Evolutionary conservation across 2,113 vertebrate species (phyloP).

Genomic region (Syngnathoides biaculeatus): DNA sequence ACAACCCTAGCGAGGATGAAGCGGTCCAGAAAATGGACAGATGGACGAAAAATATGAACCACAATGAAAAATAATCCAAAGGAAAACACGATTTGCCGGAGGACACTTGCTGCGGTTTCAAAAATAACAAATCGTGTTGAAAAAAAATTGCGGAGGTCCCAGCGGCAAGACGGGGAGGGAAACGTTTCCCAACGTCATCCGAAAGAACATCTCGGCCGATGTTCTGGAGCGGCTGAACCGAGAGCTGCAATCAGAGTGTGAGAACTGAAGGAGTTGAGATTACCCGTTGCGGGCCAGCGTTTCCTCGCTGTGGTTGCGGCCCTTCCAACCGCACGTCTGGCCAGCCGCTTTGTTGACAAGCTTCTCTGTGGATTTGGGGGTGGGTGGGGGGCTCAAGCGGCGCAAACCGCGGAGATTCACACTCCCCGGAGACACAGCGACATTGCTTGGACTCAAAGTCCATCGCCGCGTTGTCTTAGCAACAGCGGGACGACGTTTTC

Average conservation of each 20-base stretch:
- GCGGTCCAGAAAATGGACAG: no score
- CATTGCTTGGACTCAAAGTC: constrained; percentile 11
- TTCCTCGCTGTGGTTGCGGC: constrained; percentile 54
- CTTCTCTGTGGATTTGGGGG: constrained; percentile 37
- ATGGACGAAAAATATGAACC: no score
- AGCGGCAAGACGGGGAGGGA: not conserved
- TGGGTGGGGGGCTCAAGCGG: constrained; percentile 29
- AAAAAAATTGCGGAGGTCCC: not conserved
- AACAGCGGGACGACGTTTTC: constrained; percentile 17
- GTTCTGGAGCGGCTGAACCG: not conserved
- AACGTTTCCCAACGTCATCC: not conserved
- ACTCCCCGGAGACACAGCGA: constrained; percentile 31
- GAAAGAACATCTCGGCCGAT: not conserved
- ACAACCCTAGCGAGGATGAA: no score
- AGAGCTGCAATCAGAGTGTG: constrained; percentile 31
- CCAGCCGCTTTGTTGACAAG: constrained; percentile 53
- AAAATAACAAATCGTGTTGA: not conserved
- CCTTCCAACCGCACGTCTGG: constrained; percentile 45
- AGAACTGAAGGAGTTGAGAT: constrained; percentile 34
- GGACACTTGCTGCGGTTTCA: not conserved
- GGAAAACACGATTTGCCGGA: not conserved
- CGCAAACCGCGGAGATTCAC: constrained; percentile 43
- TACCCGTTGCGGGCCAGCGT: constrained; percentile 32
- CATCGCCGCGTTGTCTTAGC: constrained; percentile 20
- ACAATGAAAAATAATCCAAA: no score